Conservation (phyloP, 2,797 vertebrate species). For the Tangara arthus region DNA sequence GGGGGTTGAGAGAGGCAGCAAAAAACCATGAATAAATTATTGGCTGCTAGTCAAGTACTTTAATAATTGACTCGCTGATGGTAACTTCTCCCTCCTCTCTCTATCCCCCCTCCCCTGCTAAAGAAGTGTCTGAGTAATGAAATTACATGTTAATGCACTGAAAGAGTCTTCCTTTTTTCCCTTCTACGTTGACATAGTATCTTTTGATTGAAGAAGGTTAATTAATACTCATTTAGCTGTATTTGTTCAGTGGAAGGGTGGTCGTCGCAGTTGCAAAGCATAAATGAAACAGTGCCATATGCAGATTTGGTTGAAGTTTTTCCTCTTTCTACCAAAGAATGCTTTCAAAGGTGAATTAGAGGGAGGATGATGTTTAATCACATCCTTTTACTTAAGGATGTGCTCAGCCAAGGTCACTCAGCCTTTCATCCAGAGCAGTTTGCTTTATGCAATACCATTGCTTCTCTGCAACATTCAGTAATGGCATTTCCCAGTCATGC, state of each 20-base stretch:
- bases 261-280: neutral
- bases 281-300: constrained; percentile 16
- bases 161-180: constrained; percentile 29
- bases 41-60: constrained; percentile 77
- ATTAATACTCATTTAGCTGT: constrained; percentile 74
- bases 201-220: constrained; percentile 73
- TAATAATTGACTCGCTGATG: constrained; percentile 52
- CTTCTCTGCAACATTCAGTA: neutral
- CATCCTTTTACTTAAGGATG: neutral
- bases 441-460: neutral
- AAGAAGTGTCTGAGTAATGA: constrained; percentile 53
- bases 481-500: neutral
- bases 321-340: neutral
- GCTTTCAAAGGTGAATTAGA: neutral
- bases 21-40: constrained; percentile 71
- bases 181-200: constrained; percentile 65
- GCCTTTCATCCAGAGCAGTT: neutral
- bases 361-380: neutral
- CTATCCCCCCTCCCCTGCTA: neutral
- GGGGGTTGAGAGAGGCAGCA: constrained; percentile 4
- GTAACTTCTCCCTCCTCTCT: constrained; percentile 29
- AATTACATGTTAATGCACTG: constrained; percentile 67
- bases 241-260: constrained; percentile 60
- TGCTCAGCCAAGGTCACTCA: constrained; percentile 4
- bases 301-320: constrained; percentile 2